Conservation (phyloP, 2,888 invertebrate species). For the Phortica okadai region DNA sequence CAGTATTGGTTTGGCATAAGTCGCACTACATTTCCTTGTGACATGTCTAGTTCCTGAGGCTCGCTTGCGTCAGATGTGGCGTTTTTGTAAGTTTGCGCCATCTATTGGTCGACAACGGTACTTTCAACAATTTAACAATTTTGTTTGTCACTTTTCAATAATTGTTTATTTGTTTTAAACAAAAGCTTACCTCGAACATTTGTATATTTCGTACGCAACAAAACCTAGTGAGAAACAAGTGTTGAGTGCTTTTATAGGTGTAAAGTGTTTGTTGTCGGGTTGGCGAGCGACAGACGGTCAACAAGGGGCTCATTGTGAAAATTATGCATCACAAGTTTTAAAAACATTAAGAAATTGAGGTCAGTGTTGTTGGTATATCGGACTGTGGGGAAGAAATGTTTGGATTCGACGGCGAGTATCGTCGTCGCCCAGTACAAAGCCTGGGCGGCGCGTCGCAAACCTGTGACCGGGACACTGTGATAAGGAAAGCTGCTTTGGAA, state of each 20-base stretch:
- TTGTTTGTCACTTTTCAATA: conserved; percentile 25
- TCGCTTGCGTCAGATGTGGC: no score
- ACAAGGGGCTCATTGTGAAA: background rate
- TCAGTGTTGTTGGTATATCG: background rate
- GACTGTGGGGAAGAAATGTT: conserved; percentile 77
- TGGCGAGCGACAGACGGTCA: background rate
- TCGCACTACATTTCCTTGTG: no score
- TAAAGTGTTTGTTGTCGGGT: background rate
- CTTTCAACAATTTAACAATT: background rate
- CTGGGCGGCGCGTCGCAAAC: conserved; percentile 90
- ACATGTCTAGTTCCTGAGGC: no score
- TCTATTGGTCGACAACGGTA: no score
- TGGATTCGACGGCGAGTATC: conserved; percentile 94
- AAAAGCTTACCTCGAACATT: background rate
- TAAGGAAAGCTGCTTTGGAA: conserved; percentile 90
- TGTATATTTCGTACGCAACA: background rate
- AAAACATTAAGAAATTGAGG: background rate
- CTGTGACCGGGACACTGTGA: conserved; percentile 80
- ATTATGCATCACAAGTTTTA: conserved; percentile 14
- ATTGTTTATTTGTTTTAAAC: background rate
- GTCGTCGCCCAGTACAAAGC: conserved; percentile 91
- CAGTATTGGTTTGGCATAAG: no score
- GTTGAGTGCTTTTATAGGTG: background rate
- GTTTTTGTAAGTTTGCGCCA: no score
- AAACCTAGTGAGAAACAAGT: background rate